Base-by-base conservation (phyloP, 2,888 invertebrate genomes). In the Pherbina coryleti region DNA sequence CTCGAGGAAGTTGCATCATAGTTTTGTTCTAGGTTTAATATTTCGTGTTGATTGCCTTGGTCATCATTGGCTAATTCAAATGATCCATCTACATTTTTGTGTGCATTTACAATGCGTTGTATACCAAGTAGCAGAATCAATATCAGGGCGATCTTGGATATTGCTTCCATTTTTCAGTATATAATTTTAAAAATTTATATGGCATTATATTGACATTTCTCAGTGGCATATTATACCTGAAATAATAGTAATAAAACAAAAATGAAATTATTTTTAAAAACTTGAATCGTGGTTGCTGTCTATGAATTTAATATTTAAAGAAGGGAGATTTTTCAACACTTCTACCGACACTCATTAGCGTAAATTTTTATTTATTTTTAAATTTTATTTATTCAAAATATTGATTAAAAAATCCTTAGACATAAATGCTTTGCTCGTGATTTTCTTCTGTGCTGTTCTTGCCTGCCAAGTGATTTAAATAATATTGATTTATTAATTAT, bases 131-230 rank as follows among this genome's bases (percentile, higher is more conserved):
- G 83, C 81, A 84, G 84, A 83, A 83, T 81, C 84, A 89, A 85
- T 88, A 89, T 89, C 88, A 89, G 84, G 89, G 85, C 83, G 83
- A 88, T 86, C 85, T 88, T 82, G 85, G 88, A 88, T 88, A 88
- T 83, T 87, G 87, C 82, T 86, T 89, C 89, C 89, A 89, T 89
- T 88, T 88, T 89, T 86, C 85, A 79, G 85, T 85, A 78, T 85
- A 82, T 82, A 88, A 84, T 85, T 85, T 86, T 77, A 88, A 80
- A 84, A 84, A 84, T 84, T 84, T 87, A 82, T 84, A 85, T 86
- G 85, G 84, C 87, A 88, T 88, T 85, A 82, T 87, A 81, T 84
- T 83, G 78, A 83, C 85, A 86, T 86, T 83, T 79, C 81, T 81
- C 81, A 84, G 80, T 83, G 82, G 84, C 88, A 88, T 87, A 86